These are phyloP conservation scores for Helogale parvula DNA, from an alignment of 2,113 vertebrate genomes.

Conservation along the genomic window DNA sequence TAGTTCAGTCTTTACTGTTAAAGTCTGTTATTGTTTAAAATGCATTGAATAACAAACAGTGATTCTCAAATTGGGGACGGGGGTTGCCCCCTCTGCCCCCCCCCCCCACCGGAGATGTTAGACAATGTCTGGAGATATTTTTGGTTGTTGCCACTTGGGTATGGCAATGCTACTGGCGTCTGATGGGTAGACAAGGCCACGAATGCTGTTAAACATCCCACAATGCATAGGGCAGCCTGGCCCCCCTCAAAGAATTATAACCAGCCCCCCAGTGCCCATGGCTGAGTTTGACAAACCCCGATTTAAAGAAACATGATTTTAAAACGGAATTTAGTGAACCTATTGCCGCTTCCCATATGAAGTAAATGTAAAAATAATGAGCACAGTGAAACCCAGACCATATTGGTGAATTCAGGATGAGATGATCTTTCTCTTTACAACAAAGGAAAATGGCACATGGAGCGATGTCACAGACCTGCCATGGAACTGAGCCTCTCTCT, in stretches of 20 bases:
- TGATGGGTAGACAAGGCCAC: not conserved
- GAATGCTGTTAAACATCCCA: fast-evolving
- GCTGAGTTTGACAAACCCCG: not conserved
- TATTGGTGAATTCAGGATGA: not conserved
- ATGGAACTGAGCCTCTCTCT: not conserved
- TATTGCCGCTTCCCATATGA: not conserved
- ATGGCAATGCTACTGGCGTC: fast-evolving
- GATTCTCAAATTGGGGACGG: not conserved
- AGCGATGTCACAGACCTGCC: not conserved
- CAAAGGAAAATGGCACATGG: not conserved
- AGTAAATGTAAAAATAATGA: not conserved
- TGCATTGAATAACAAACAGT: not conserved
- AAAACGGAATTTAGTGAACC: not conserved
- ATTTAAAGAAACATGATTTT: not conserved
- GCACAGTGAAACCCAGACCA: not conserved
- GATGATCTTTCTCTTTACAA: not conserved
- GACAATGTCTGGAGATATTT: not conserved
- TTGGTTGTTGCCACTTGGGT: fast-evolving
- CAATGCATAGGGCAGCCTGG: too few species aligned
- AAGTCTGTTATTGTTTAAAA: not conserved
- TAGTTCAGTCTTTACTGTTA: not conserved
- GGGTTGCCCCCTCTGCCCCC: too few species aligned
- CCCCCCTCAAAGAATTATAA: fast-evolving
- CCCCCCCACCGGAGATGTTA: too few species aligned
- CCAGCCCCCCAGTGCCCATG: not conserved